Evolutionary conservation across 2,113 vertebrate species (phyloP).

Genomic region (Donacobius atricapilla): DNA sequence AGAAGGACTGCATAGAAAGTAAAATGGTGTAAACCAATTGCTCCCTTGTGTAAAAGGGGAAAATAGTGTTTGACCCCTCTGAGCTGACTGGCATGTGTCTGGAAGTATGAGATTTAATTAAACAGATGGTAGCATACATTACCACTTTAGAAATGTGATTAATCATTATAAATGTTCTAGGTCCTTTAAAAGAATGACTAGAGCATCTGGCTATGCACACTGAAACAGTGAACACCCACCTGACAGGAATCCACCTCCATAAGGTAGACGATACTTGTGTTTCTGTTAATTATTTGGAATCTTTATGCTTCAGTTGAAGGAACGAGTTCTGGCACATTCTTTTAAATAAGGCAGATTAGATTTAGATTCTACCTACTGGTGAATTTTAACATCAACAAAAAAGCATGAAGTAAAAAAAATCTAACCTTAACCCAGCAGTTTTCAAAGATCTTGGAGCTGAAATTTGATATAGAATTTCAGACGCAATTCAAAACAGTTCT

Average conservation of each 20-base stretch:
- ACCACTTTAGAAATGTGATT: constrained; percentile 50
- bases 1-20: neutral
- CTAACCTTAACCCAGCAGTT: neutral
- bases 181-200: constrained; percentile 52
- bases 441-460: neutral
- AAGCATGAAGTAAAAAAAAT: neutral
- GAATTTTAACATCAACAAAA: neutral
- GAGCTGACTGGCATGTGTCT: constrained; percentile 29
- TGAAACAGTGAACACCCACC: constrained; percentile 36
- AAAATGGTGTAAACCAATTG: neutral
- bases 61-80: neutral
- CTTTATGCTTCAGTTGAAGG: neutral
- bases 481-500: neutral
- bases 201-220: constrained; percentile 43
- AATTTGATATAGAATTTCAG: neutral
- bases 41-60: neutral
- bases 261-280: neutral
- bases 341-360: neutral
- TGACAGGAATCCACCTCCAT: constrained; percentile 48
- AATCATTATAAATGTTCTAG: constrained; percentile 57
- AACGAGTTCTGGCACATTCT: neutral
- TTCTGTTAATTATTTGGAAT: constrained; percentile 30
- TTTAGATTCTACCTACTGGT: neutral
- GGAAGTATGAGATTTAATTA: constrained; percentile 38
- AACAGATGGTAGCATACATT: constrained; percentile 54